Evolutionary conservation across 2,113 vertebrate genomes (phyloP), one percentile per base, ranked within the genome.

Genomic region (Grammomys dolichurus): DNA sequence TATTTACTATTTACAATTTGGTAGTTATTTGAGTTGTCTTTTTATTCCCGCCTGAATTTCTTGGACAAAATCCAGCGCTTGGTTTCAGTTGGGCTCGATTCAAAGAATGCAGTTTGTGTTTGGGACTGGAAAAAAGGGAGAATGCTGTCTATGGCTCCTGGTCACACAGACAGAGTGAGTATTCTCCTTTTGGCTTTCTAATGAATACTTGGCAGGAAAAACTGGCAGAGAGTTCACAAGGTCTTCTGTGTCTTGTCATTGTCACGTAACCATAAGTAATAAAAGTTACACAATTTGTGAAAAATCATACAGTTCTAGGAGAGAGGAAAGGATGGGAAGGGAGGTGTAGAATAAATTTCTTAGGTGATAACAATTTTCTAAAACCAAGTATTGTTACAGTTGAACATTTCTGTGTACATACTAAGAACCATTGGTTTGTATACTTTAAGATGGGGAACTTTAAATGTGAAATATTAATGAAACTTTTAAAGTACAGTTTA

Each of bases 91-190:
- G 99, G 99, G 96, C 98, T 99, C 97, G 99, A 99, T 98, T 99
- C 99, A 0, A 99, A 99, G 99, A 99, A 99, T 98, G 99, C 99
- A 93, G 99, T 99, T 97, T 99, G 99, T 97, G 99, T 99, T 90
- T 99, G 99, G 99, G 99, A 99, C 98, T 99, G 99, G 99, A 99
- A 99, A 97, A 99, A 98, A 98, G 99, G 99, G 76, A 99, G 99
- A 97, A 98, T 99, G 97, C 98, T 99, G 90, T 99, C 99, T 92
- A 99, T 99, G 92, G 99, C 99, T 97, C 99, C 99, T 78, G 99
- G 99, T 98, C 99, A 99, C 94, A 99, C 99, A 81, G 99, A 99
- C 97, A 99, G 99, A 98, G 99, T 99, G 99, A 99, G 98, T 98
- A 97, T 81, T 88, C 20, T 75, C 19, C 54, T 84, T 89, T 56